A percentile compares a stretch with the other conserved stretches of the same genome.
phyloP scores from a whole-genome alignment of 2,113 vertebrate genomes.

The Lethenteron camtschaticum region DNA sequence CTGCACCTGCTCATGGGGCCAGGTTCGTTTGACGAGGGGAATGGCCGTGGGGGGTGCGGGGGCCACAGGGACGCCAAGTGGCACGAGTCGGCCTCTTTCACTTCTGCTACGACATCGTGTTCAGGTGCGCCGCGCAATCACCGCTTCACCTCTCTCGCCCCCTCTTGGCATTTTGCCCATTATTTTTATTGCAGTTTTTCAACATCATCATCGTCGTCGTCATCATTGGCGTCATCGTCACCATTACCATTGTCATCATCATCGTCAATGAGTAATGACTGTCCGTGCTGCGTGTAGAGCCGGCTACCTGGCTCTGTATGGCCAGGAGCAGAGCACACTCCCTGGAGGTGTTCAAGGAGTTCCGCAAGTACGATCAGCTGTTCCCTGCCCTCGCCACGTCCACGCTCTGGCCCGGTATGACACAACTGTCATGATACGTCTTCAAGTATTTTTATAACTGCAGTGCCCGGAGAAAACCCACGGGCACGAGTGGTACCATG shows the following conservation, averaged over 20 bases:
- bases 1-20: constrained; percentile 25
- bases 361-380: constrained; percentile 31
- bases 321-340: constrained; percentile 22
- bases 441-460: background rate
- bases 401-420: constrained; percentile 26
- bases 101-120: constrained; percentile 37
- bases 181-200: no score
- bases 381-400: constrained; percentile 37
- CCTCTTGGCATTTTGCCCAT: no score
- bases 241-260: no score
- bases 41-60: constrained; percentile 11
- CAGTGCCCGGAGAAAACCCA: no score
- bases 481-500: no score
- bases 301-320: constrained; percentile 41
- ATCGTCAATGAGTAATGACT: background rate
- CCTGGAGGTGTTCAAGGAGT: constrained; percentile 23
- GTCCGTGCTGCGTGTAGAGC: constrained; percentile 20
- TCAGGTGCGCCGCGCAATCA: constrained; percentile 25
- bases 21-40: constrained; percentile 8
- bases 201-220: no score
- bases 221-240: no score
- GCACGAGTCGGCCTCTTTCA: constrained; percentile 36
- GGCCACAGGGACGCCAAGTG: constrained; percentile 17
- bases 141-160: no score
- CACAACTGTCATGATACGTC: background rate